A percentile compares a stretch with the other conserved stretches of the same genome.
Evolutionary conservation across 2,888 invertebrate species (phyloP).

Genomic region (Hoplodrina blanda): DNA sequence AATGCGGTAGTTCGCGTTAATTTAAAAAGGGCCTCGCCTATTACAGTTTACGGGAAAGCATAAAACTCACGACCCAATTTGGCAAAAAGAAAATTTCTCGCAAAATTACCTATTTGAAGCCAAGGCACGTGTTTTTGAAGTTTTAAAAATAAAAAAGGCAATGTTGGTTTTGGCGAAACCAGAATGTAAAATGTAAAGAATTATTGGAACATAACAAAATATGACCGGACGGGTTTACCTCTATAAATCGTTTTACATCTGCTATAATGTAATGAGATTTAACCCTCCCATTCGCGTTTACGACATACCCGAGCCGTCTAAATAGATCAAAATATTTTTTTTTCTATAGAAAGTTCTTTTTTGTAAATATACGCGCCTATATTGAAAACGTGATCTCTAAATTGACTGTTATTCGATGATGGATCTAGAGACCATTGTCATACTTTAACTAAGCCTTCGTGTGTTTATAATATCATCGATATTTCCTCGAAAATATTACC

Average conservation of each 20-base stretch:
- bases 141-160: slow-evolving; percentile 67
- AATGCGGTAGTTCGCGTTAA: slow-evolving; percentile 67
- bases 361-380: slow-evolving; percentile 58
- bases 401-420: slow-evolving; percentile 15
- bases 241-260: slow-evolving; percentile 88
- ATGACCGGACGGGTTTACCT: slow-evolving; percentile 81
- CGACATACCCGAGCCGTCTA: slow-evolving; percentile 78
- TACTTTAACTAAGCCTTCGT: not conserved
- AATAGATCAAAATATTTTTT: slow-evolving; percentile 82
- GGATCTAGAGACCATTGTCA: slow-evolving; percentile 4
- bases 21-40: slow-evolving; percentile 68
- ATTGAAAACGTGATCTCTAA: slow-evolving; percentile 27
- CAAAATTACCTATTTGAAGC: slow-evolving; percentile 74
- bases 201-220: slow-evolving; percentile 88
- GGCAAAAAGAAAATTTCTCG: slow-evolving; percentile 73
- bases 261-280: slow-evolving; percentile 90
- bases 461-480: not conserved
- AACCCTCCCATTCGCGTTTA: slow-evolving; percentile 87
- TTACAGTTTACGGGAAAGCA: slow-evolving; percentile 74
- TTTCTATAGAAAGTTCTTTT: slow-evolving; percentile 66
- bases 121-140: slow-evolving; percentile 71
- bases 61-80: slow-evolving; percentile 75
- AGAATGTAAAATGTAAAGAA: slow-evolving; percentile 75
- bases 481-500: not conserved
- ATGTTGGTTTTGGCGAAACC: slow-evolving; percentile 46